Evolutionary conservation across 2,797 vertebrate species (phyloP), one percentile per base, ranked within the genome.

Genomic region (Alca torda): DNA sequence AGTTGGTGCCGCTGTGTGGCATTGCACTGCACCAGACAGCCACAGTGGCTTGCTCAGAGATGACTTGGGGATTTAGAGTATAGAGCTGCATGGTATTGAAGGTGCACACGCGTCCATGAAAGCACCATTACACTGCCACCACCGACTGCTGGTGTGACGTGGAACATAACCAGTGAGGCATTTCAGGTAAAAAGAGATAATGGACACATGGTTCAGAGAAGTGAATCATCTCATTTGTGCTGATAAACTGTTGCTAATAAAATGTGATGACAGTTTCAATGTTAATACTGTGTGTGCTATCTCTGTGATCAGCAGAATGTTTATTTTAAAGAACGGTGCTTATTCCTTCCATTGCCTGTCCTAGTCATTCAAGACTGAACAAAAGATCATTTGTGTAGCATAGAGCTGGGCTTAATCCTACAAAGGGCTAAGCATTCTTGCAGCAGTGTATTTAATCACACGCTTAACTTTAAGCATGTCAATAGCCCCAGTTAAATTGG

Each of bases 391-490:
- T 96, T 96, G 70, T 96, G 60, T 10, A 56, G 25, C 11, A 12
- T 15, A 53, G 78, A 94, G 46, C 56, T 60, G 35, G 43, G 50
- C 25, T 96, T 95, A 96, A 95, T 89, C 75, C 68, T 87, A 90
- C 86, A 96, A 96, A 96, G 81, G 86, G 25, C 78, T 93, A 67
- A 90, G 64, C 74, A 85, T 93, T 93, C 88, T 92, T 87, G 39
- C 35, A 93, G n/a, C 86, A 63, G 77, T 70, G 81, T 75, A 70
- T 61, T 93, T 87, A 74, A 90, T 83, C 65, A 54, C 37, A 43
- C 83, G 91, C 96, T 95, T 93, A 93, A 96, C 41, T 95, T 93
- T 94, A 87, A 96, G 92, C 89, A 59, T 87, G 91, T 89, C 84
- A 93, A 77, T 87, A 95, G 48, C 26, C 41, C 30, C 25, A 39